Conservation (phyloP, 2,797 vertebrate genomes). For the Neosilurus mollespiculum region DNA sequence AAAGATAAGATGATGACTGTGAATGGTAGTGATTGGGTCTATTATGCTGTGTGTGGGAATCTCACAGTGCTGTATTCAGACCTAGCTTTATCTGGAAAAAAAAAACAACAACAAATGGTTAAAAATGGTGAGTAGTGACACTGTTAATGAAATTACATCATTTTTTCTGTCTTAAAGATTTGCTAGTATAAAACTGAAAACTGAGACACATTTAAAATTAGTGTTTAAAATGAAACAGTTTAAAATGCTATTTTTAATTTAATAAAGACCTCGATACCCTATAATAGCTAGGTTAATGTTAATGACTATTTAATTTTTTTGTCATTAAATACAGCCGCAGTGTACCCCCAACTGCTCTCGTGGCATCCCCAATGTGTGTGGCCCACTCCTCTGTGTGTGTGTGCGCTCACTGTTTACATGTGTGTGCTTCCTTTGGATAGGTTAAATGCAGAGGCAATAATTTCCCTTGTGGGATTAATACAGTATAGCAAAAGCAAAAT, state of each 20-base stretch:
- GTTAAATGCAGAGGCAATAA: too few relatives aligned
- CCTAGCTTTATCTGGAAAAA: too few relatives aligned
- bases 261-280: neutral
- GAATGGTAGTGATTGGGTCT: slow-evolving; percentile 86
- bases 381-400: too few relatives aligned
- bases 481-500: neutral
- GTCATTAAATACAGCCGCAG: neutral
- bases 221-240: neutral
- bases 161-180: neutral
- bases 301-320: neutral
- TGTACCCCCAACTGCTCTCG: neutral
- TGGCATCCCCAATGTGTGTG: too few relatives aligned
- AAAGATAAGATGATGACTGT: slow-evolving; percentile 10
- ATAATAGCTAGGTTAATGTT: neutral
- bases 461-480: too few relatives aligned
- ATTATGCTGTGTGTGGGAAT: slow-evolving; percentile 56
- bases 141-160: neutral
- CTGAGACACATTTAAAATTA: neutral
- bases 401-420: too few relatives aligned
- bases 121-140: neutral
- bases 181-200: neutral
- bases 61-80: slow-evolving; percentile 53
- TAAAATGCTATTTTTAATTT: neutral
- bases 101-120: neutral
- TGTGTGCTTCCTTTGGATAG: too few relatives aligned